phyloP scores from a whole-genome alignment of 1,140 invertebrate genomes.

The Eueides isabella region DNA sequence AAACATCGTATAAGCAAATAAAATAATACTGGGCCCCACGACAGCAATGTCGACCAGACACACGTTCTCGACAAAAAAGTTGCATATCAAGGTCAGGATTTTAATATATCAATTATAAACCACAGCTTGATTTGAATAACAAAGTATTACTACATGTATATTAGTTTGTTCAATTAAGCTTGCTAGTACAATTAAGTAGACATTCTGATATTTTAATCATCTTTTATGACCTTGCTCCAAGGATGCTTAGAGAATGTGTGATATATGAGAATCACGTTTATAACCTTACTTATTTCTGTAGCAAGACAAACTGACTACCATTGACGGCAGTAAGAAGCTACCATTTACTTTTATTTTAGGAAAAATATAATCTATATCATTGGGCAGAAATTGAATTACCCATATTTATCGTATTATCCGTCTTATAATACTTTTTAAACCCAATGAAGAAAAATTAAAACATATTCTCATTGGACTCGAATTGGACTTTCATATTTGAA shows the following conservation, averaged over 20 bases:
- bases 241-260: constrained; percentile 5
- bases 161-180: neutral
- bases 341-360: neutral
- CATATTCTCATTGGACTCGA: too few species aligned
- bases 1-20: constrained; percentile 27
- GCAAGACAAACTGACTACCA: too few species aligned
- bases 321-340: neutral
- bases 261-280: constrained; percentile 4
- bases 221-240: neutral
- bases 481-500: too few species aligned
- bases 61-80: constrained; percentile 50
- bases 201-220: neutral
- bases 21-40: constrained; percentile 45
- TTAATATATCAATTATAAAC: constrained; percentile 54
- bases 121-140: constrained; percentile 40
- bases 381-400: neutral
- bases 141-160: constrained; percentile 19
- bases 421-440: too few species aligned
- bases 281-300: neutral
- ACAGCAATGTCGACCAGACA: constrained; percentile 33
- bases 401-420: neutral
- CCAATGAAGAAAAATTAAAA: too few species aligned
- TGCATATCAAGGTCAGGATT: constrained; percentile 51
- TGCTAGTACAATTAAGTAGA: neutral
- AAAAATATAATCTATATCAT: neutral